These are phyloP conservation scores for Dicyrtomina minuta DNA, from an alignment of 2,888 invertebrate species.

Conservation along the genomic window DNA sequence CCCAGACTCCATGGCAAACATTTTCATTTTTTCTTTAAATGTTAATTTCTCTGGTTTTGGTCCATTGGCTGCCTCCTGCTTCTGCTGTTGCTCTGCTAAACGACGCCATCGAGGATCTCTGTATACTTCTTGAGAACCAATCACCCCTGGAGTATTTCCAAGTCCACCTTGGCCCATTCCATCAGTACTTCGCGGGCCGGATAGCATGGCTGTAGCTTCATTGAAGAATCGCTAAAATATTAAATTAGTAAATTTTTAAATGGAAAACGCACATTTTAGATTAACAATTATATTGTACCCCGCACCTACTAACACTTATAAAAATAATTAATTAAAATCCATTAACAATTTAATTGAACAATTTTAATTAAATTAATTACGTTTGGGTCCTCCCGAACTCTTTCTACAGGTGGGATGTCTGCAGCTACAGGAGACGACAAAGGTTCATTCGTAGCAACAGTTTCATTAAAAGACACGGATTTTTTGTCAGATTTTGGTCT, in stretches of 20 bases:
- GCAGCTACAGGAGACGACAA: slow-evolving; percentile 56
- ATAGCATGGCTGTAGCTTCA: slow-evolving; percentile 71
- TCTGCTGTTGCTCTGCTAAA: slow-evolving; percentile 75
- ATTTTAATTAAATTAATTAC: too few species aligned
- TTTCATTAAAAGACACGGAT: slow-evolving; percentile 52
- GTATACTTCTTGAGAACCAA: slow-evolving; percentile 75
- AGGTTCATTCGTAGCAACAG: slow-evolving; percentile 62
- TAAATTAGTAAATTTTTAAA: not conserved
- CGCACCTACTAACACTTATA: too few species aligned
- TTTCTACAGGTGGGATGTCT: slow-evolving; percentile 58
- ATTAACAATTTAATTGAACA: too few species aligned
- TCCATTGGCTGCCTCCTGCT: slow-evolving; percentile 62
- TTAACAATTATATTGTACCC: too few species aligned
- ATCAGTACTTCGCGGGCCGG: slow-evolving; percentile 73
- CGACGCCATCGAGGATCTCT: slow-evolving; percentile 87
- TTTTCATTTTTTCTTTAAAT: slow-evolving; percentile 99
- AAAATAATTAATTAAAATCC: not conserved
- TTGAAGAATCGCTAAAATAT: slow-evolving; percentile 22
- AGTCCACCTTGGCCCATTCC: slow-evolving; percentile 57
- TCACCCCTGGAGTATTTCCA: slow-evolving; percentile 86
- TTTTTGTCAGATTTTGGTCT: slow-evolving; percentile 50
- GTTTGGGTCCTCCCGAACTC: slow-evolving; percentile 76
- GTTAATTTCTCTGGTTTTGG: slow-evolving; percentile 87
- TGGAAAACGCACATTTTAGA: too few species aligned
- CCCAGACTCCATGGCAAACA: slow-evolving; percentile 96